Percentiles rank a stretch among this genome's conserved stretches.
Evolutionary conservation across 2,113 vertebrate genomes (phyloP).

Genomic region (Pygoscelis antarcticus): DNA sequence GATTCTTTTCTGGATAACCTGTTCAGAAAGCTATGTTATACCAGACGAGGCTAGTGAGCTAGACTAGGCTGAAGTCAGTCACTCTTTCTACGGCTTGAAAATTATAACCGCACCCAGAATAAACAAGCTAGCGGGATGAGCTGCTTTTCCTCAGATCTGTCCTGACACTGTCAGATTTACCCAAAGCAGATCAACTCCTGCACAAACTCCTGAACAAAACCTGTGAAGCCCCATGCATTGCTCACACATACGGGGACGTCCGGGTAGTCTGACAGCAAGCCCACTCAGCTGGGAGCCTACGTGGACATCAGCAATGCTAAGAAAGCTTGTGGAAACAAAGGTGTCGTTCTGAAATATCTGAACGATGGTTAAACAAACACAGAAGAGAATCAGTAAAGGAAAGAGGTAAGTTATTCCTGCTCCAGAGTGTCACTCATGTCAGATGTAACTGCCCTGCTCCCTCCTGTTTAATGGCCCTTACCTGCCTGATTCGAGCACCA

Average conservation of each 20-base stretch:
- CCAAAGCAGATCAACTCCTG: not conserved
- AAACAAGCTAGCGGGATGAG: not conserved
- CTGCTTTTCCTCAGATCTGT: not conserved
- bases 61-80: not conserved
- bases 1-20: not conserved
- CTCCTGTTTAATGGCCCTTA: not conserved
- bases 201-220: not conserved
- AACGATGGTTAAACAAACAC: not conserved
- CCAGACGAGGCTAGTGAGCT: not conserved
- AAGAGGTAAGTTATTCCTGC: not conserved
- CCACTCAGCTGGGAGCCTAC: not conserved
- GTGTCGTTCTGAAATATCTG: not conserved
- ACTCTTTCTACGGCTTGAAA: not conserved
- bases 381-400: not conserved
- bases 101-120: not conserved
- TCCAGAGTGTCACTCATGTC: not conserved
- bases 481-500: not conserved
- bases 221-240: not conserved
- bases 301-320: not conserved
- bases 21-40: not conserved
- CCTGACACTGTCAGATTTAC: not conserved
- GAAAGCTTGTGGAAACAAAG: not conserved
- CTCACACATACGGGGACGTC: not conserved
- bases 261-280: not conserved
- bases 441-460: not conserved